Conservation (phyloP, 2,888 invertebrate species). For the Drosophila kuntzei region DNA sequence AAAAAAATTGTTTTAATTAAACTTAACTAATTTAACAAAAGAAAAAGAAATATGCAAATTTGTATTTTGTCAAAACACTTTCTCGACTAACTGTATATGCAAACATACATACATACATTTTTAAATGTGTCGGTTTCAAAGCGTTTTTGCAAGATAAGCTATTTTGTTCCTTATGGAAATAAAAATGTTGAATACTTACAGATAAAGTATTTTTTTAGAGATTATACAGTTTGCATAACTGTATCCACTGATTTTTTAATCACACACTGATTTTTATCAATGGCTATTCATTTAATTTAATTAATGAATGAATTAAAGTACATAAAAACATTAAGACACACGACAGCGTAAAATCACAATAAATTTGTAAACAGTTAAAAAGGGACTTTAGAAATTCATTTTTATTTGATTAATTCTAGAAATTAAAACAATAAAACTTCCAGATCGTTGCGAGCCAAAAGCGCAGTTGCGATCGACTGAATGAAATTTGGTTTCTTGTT, state of each 20-base stretch:
- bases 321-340: neutral
- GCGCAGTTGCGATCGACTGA: neutral
- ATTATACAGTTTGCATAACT: neutral
- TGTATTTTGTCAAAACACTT: too few species aligned
- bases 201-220: neutral
- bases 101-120: conserved; percentile 5
- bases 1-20: too few species aligned
- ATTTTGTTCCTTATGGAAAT: neutral
- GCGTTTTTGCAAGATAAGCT: neutral
- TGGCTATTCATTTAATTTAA: neutral
- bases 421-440: neutral
- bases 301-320: neutral
- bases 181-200: neutral
- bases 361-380: neutral
- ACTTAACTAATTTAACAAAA: too few species aligned
- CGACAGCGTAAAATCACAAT: neutral
- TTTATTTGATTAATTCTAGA: neutral
- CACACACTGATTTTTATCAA: neutral
- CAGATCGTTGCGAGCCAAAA: neutral
- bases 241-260: too few species aligned
- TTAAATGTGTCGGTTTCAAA: neutral
- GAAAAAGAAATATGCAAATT: too few species aligned
- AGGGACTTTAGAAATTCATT: neutral
- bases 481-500: neutral
- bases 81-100: too few species aligned